Evolutionary conservation across 2,797 vertebrate genomes (phyloP), one percentile per base, ranked within the genome.

Genomic region (Geotria australis): DNA sequence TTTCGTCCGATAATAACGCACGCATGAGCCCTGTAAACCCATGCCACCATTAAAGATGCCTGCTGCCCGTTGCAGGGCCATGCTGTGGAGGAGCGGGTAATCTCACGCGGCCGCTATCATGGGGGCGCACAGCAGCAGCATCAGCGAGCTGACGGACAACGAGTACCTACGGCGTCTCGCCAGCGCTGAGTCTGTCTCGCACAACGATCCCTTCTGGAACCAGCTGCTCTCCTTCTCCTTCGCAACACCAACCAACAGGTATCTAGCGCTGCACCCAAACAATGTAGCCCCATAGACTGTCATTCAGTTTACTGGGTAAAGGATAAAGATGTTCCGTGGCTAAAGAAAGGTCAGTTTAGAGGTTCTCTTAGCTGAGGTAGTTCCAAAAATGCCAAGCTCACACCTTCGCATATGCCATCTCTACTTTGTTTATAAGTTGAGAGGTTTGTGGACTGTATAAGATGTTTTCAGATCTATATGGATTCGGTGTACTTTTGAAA

Each of bases 161-260:
- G 73, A 79, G 46, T 91, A 77, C 68, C 73, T 96, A 46, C 76
- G 77, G 60, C 74, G 74, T 60, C 68, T 98, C 55, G 77, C 88
- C 8, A 86, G 85, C 61, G 71, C 77, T 0, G 79, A 86, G 58
- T 67, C 80, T 45, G 74, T 96, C 65, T 93, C 85, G 0, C 80
- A 84, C 68, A 95, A 98, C 58, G 89, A 94, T 62, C 91, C 89
- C 0, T 98, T 98, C 72, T 98, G 89, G 91, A 98, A 98, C 68
- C 91, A 98, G 68, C 82, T 98, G 60, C 80, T 96, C 62, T 98
- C 89, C 1, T 96, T 98, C 63, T 88, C 81, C 57, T 88, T 95
- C 63, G 77, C 79, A 57, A 77, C 85, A 63, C 86, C 86, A 45
- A 85, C 81, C 13, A 76, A 78, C 79, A 89, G 86, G 91, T 8